Evolutionary conservation across 2,113 vertebrate genomes (phyloP).

Genomic region (Agelaius tricolor): DNA sequence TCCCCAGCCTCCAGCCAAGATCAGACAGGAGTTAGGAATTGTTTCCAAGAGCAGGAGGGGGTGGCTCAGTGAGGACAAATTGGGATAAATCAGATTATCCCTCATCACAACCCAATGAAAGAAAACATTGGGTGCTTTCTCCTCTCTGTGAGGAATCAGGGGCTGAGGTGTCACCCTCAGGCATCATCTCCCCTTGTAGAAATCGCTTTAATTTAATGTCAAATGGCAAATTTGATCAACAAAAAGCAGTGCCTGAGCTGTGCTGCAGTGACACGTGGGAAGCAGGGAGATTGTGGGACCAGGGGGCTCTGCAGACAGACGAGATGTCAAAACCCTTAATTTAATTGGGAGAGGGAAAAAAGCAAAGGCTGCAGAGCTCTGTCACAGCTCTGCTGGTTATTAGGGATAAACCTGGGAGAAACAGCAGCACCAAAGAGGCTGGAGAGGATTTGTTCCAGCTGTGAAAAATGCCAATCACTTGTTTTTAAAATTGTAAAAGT

Average conservation of each 20-base stretch:
- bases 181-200: neutral
- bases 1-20: neutral
- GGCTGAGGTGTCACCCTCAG: neutral
- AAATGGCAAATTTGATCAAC: neutral
- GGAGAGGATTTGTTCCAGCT: neutral
- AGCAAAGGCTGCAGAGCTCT: neutral
- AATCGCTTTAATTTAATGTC: neutral
- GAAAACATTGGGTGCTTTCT: neutral
- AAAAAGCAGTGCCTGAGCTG: neutral
- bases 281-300: neutral
- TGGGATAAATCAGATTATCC: neutral
- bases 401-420: neutral
- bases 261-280: neutral
- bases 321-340: neutral
- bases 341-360: neutral
- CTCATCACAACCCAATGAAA: neutral
- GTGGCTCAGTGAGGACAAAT: neutral
- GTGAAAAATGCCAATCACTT: too few relatives aligned
- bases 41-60: neutral
- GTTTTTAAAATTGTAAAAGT: too few relatives aligned
- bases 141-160: neutral
- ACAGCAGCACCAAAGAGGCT: neutral
- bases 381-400: fast-evolving
- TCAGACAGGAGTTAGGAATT: neutral
- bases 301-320: neutral